phyloP scores from a whole-genome alignment of 1,140 invertebrate genomes.

The Calliopsis andreniformis region DNA sequence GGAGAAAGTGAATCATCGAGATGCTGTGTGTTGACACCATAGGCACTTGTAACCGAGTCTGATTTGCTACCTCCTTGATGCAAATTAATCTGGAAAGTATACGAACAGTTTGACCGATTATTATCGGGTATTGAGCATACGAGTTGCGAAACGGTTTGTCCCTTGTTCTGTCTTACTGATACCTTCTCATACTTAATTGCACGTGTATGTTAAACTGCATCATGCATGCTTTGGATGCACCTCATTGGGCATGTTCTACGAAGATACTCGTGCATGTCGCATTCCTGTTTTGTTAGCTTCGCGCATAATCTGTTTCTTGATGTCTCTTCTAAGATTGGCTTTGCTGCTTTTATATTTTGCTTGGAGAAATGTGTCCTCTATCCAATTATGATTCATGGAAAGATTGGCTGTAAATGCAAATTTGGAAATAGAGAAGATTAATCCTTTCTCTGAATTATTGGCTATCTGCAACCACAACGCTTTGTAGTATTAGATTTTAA shows the following conservation, averaged over 20 bases:
- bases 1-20: constrained; percentile 26
- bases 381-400: not conserved
- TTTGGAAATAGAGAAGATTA: not conserved
- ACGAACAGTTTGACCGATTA: not conserved
- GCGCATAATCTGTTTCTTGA: not conserved
- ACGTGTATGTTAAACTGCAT: not conserved
- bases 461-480: not conserved
- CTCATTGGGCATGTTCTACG: constrained; percentile 3
- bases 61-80: not conserved
- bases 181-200: not conserved
- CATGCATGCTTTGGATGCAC: not conserved
- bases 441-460: not conserved
- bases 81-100: not conserved
- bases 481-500: not conserved
- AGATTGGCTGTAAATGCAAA: not conserved
- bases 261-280: constrained; percentile 1
- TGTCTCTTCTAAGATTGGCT: not conserved
- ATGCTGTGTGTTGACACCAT: constrained; percentile 15
- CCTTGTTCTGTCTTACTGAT: not conserved
- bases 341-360: constrained; percentile 12
- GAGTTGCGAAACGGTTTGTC: not conserved
- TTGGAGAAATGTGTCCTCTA: not conserved
- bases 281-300: constrained; percentile 2
- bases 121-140: constrained; percentile 3
- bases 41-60: not conserved